A percentile compares a stretch with the other conserved stretches of the same genome.
Conservation (phyloP, 1,140 invertebrate species). For the Procambarus clarkii region DNA sequence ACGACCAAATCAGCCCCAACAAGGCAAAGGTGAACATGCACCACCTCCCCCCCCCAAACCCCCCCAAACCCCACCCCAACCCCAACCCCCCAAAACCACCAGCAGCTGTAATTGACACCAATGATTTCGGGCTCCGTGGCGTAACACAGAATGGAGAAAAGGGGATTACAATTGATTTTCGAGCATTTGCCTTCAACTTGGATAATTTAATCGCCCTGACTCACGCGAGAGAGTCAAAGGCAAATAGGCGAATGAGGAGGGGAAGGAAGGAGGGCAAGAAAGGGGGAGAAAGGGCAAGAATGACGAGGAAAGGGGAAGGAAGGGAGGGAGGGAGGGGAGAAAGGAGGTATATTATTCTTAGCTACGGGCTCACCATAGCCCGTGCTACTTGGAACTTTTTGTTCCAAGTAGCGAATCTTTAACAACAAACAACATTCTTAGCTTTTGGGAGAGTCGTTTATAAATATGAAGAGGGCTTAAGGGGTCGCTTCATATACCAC, state of each 20-base stretch:
- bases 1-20: no score
- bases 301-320: neutral
- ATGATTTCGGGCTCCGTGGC: slow-evolving; percentile 23
- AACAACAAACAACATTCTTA: no score
- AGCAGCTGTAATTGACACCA: slow-evolving; percentile 16
- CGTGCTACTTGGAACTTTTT: no score
- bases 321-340: slow-evolving; percentile 6
- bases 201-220: slow-evolving; percentile 41
- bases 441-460: no score
- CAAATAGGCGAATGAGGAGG: neutral
- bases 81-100: neutral
- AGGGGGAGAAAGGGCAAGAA: neutral
- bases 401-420: no score
- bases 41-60: no score
- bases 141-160: slow-evolving; percentile 28
- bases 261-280: neutral
- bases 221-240: slow-evolving; percentile 25
- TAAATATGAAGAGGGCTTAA: no score
- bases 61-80: no score
- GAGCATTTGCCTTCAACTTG: slow-evolving; percentile 49
- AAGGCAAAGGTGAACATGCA: no score
- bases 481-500: no score
- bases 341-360: no score
- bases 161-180: slow-evolving; percentile 51
- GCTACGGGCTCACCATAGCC: no score